A percentile compares a stretch with the other conserved stretches of the same genome.
Conservation (phyloP, 2,113 vertebrate species). For the Oceanodroma tethys region DNA sequence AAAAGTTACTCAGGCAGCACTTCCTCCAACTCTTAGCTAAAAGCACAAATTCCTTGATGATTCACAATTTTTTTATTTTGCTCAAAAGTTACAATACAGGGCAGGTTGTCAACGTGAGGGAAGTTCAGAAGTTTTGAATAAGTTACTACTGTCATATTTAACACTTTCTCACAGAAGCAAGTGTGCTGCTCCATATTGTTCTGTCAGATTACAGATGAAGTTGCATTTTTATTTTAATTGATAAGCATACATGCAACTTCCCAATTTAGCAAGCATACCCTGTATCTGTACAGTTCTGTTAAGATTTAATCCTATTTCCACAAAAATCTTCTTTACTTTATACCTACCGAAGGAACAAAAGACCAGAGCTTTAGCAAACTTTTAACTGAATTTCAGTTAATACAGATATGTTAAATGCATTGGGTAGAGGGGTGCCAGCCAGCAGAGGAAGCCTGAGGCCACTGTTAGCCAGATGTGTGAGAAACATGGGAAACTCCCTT, state of each 20-base stretch:
- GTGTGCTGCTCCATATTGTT: neutral
- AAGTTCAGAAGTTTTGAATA: neutral
- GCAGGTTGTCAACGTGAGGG: neutral
- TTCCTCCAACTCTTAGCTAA: neutral
- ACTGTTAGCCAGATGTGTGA: neutral
- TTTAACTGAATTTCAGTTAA: neutral
- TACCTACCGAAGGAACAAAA: neutral
- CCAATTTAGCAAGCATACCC: neutral
- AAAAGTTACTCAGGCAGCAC: neutral
- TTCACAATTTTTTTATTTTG: neutral
- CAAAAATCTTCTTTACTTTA: neutral
- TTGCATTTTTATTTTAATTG: neutral
- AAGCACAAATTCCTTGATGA: neutral
- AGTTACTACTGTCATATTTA: neutral
- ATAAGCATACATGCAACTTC: neutral
- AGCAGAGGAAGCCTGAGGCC: conserved; percentile 10
- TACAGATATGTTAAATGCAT: neutral
- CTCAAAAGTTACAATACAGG: neutral
- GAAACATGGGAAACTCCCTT: conserved; percentile 38
- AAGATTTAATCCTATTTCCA: neutral
- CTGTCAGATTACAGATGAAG: neutral
- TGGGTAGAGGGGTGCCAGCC: neutral
- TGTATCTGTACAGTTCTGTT: neutral
- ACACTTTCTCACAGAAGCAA: neutral
- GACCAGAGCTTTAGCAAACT: neutral